These are phyloP conservation scores for Hylyphantes graminicola DNA, from an alignment of 1,140 invertebrate genomes.

Conservation along the genomic window DNA sequence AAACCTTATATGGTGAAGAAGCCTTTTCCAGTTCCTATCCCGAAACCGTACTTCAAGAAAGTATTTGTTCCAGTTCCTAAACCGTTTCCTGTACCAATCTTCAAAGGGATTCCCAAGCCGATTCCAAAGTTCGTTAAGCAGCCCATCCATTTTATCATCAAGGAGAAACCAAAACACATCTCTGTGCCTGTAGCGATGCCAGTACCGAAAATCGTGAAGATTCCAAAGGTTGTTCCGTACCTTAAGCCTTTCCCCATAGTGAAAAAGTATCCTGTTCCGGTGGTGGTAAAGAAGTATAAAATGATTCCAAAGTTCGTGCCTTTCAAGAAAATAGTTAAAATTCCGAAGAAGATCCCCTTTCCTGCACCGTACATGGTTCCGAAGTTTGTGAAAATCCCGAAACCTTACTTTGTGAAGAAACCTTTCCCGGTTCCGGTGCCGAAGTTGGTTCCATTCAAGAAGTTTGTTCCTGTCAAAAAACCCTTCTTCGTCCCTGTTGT, in stretches of 20 bases:
- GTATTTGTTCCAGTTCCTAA: constrained; percentile 35
- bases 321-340: constrained; percentile 43
- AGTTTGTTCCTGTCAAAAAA: constrained; percentile 32
- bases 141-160: constrained; percentile 40
- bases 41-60: constrained; percentile 44
- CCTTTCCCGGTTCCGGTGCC: constrained; percentile 37
- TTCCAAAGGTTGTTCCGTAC: constrained; percentile 29
- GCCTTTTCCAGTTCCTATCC: constrained; percentile 34
- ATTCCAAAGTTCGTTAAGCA: constrained; percentile 49
- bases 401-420: constrained; percentile 34
- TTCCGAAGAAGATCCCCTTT: constrained; percentile 26
- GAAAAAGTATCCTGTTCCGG: constrained; percentile 45
- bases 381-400: constrained; percentile 35
- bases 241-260: constrained; percentile 17
- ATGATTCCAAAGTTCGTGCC: constrained; percentile 47
- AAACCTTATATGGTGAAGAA: constrained; percentile 47
- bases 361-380: constrained; percentile 37
- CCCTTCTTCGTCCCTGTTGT: constrained; percentile 36
- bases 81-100: constrained; percentile 27
- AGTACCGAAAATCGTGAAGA: constrained; percentile 49
- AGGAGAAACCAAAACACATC: constrained; percentile 34
- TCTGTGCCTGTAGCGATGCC: constrained; percentile 23
- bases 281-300: constrained; percentile 25
- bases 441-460: constrained; percentile 13
- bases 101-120: constrained; percentile 37